Base-by-base conservation (phyloP, 2,888 invertebrate species). In the Gisinianus flammeolus region DNA sequence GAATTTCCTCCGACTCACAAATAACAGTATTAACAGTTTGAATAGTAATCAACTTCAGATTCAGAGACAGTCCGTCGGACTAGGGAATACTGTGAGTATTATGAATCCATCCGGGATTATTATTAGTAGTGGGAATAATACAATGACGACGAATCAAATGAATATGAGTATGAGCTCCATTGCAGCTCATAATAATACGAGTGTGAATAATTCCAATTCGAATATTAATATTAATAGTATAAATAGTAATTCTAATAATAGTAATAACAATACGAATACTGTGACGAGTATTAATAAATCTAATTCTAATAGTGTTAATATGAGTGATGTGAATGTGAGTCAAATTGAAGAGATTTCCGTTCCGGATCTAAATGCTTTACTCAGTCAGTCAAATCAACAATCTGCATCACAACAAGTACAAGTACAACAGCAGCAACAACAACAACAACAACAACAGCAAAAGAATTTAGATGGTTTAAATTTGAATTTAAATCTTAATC, bases 401-500 rank as follows among this genome's bases (percentile, higher is more conserved):
- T 31, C 44, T 31, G 68, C 54, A 28, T n/a, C n/a, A n/a, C 64
- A 66, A 22, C 64, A 68, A 73, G 64, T 68, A 73, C 73, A 75
- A 12, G 76, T 77, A 19, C 56, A 56, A 12, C 70, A 70, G 52
- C 54, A 68, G 16, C 54, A 56, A 30, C 62, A 67, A 72, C 58
- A 72, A 72, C 73, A 75, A 12, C 78, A 78, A 19, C 62, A 58
- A 10, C 70, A 71, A 30, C 56, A 69, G 22, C 22, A 30, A 12
- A 71, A 78, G 35, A 77, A 75, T 52, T 5, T 75, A 5, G 78
- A 79, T 66, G 79, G 80, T 22, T 79, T 80, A 10, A 83, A 83
- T 62, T 58, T 44, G 16, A 83, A 84, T 72, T 77, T 84, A 67
- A 84, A 84, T 75, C 73, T 84, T 10, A 83, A 83, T 76, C 72